phyloP scores from a whole-genome alignment of 2,797 vertebrate species.

The Oceanodroma leucorhoa region DNA sequence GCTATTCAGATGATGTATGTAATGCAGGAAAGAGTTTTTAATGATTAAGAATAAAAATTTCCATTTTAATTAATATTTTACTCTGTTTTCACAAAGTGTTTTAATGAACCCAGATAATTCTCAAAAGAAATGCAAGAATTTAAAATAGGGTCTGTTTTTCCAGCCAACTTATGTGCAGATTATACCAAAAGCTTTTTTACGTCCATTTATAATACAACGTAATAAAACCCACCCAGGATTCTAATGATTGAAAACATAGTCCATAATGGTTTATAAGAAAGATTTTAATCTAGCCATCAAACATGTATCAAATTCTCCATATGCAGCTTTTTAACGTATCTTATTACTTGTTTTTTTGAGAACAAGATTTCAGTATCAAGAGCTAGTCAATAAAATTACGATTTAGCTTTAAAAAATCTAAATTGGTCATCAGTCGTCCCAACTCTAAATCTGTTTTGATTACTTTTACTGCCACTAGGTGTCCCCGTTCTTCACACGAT shows the following conservation, averaged over 20 bases:
- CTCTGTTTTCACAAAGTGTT: not conserved
- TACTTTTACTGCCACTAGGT: conserved; percentile 43
- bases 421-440: not conserved
- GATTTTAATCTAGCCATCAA: not conserved
- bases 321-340: not conserved
- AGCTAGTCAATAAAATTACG: not conserved
- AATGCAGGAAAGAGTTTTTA: not conserved
- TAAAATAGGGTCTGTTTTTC: not conserved
- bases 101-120: not conserved
- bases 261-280: not conserved
- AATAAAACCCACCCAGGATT: not conserved
- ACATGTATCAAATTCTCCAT: not conserved
- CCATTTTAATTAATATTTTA: not conserved
- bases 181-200: not conserved
- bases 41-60: not conserved
- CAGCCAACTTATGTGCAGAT: not conserved
- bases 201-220: not conserved
- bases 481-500: conserved; percentile 33
- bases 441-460: not conserved
- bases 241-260: not conserved
- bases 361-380: not conserved
- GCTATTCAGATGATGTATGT: not conserved
- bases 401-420: not conserved
- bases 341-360: not conserved
- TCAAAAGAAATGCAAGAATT: not conserved